phyloP scores from a whole-genome alignment of 2,888 invertebrate species.

The Archaeoteleia sp. region DNA sequence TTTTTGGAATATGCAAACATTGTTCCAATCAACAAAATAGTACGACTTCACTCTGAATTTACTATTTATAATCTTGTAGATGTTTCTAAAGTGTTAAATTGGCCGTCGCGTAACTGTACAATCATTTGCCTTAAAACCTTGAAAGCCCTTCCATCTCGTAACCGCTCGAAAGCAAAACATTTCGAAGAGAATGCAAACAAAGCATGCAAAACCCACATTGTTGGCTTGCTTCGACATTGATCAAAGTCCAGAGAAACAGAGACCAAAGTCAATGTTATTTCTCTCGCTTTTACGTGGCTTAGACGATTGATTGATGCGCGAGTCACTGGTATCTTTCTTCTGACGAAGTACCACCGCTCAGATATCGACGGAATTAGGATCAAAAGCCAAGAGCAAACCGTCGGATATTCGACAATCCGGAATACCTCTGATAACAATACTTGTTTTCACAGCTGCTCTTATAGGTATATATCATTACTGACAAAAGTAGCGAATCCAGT shows the following conservation, averaged over 20 bases:
- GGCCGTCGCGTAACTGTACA: slow-evolving; percentile 29
- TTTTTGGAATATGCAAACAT: no score
- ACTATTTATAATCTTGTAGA: slow-evolving; percentile 18
- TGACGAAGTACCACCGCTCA: slow-evolving; percentile 29
- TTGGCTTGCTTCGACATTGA: slow-evolving; percentile 49
- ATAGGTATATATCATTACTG: slow-evolving; percentile 1
- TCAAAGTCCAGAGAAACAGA: slow-evolving; percentile 49
- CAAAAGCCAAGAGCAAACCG: slow-evolving; percentile 38
- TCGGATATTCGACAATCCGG: slow-evolving; percentile 23
- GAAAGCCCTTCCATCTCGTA: slow-evolving; percentile 38
- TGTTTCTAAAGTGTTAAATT: slow-evolving; percentile 19
- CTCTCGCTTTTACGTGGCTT: slow-evolving; percentile 42
- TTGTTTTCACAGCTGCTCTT: slow-evolving; percentile 39
- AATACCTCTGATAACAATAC: slow-evolving; percentile 38
- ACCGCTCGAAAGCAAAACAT: slow-evolving; percentile 48
- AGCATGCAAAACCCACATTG: slow-evolving; percentile 42
- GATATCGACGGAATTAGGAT: slow-evolving; percentile 46
- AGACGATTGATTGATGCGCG: slow-evolving; percentile 50
- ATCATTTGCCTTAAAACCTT: slow-evolving; percentile 35
- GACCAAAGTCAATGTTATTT: slow-evolving; percentile 52
- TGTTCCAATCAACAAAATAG: no score
- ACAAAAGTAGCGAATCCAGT: slow-evolving; percentile 4
- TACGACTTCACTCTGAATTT: slow-evolving; percentile 10
- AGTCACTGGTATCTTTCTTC: slow-evolving; percentile 46
- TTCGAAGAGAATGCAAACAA: slow-evolving; percentile 47